Percentiles rank a stretch among this genome's conserved stretches.
Conservation (phyloP, 2,113 vertebrate genomes). For the Callospermophilus lateralis region DNA sequence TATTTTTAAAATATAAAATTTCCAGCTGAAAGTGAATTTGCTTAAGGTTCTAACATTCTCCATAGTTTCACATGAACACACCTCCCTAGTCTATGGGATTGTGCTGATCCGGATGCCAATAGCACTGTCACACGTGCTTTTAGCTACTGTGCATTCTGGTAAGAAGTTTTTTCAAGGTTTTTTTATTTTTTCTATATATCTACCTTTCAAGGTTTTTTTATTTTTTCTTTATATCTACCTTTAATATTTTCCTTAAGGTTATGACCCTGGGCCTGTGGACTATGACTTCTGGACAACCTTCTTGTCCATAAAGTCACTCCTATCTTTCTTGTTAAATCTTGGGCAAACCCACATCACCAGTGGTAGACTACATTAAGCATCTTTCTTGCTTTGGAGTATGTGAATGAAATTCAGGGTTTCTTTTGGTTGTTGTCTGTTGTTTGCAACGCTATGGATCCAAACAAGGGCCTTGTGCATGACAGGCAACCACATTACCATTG, state of each 20-base stretch:
- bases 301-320: not conserved
- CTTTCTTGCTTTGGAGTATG: not conserved
- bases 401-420: not conserved
- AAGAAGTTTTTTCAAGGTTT: not conserved
- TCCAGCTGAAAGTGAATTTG: slow-evolving; percentile 21
- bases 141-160: not conserved
- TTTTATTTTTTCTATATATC: not conserved
- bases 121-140: not conserved
- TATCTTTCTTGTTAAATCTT: not conserved
- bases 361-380: accelerated
- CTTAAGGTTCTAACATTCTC: not conserved
- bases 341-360: not conserved
- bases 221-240: not conserved
- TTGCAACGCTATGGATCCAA: no score
- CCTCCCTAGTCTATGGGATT: not conserved
- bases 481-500: no score
- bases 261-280: not conserved
- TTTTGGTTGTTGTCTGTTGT: no score
- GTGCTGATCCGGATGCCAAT: not conserved
- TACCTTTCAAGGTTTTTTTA: no score
- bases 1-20: slow-evolving; percentile 17
- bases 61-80: not conserved
- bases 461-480: no score
- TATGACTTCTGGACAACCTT: not conserved
- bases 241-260: not conserved